Evolutionary conservation across 2,888 invertebrate genomes (phyloP).

Genomic region (Crossocerus cetratus): DNA sequence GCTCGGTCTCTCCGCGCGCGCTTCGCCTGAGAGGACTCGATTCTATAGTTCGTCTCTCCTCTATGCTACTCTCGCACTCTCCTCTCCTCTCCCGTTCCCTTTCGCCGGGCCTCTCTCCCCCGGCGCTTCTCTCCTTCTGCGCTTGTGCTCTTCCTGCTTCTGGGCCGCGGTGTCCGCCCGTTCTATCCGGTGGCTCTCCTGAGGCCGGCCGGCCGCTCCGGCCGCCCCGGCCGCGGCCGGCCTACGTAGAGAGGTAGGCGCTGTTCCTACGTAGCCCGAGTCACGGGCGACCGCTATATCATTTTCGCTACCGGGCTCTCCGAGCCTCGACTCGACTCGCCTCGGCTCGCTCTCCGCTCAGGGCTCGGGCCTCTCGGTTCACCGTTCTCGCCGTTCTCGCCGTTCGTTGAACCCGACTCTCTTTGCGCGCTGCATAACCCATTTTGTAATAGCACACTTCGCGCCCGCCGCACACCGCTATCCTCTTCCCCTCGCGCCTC

Average conservation of each 20-base stretch:
- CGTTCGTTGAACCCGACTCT: conserved; percentile 74
- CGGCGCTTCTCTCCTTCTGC: background rate
- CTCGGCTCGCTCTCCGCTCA: too few species aligned
- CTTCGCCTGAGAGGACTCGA: conserved; percentile 9
- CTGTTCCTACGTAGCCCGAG: conserved; percentile 46
- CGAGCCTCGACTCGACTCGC: conserved; percentile 41
- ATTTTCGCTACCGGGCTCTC: conserved; percentile 70
- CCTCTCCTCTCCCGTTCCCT: background rate
- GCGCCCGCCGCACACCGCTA: conserved; percentile 72
- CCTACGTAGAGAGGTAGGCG: conserved; percentile 58
- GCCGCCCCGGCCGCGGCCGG: conserved; percentile 16
- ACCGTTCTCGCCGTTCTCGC: conserved; percentile 64
- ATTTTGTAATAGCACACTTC: conserved; percentile 77
- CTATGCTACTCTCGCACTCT: conserved; percentile 1
- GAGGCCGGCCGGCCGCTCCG: too few species aligned
- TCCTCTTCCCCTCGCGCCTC: conserved; percentile 56
- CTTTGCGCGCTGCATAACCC: conserved; percentile 76
- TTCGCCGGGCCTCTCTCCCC: background rate
- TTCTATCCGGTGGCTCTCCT: background rate
- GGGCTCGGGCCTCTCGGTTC: conserved; percentile 46
- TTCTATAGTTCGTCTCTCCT: conserved; percentile 13
- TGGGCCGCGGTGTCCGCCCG: too few species aligned
- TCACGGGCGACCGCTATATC: conserved; percentile 69
- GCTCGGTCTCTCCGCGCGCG: conserved; percentile 19
- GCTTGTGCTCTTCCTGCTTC: background rate